Base-by-base conservation (phyloP, 1,140 invertebrate genomes). In the Popillia japonica region DNA sequence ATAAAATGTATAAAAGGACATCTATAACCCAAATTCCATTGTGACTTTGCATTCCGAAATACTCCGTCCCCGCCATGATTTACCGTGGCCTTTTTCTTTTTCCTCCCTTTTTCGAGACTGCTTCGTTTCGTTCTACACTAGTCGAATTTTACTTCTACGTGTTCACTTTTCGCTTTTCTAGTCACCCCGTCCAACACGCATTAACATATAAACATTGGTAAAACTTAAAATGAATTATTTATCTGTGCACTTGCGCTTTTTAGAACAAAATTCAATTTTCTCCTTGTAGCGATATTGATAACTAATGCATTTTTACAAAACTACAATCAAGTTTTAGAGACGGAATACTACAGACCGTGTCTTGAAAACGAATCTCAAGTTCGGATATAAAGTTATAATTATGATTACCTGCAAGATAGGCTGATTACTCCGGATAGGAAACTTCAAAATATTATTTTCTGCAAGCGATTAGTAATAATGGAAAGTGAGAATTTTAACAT, bases 1-100 rank as follows among this genome's bases (percentile, higher is more conserved):
- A 68, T 68, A 68, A 68, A 68, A 68, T 68, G 61, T 68, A 68
- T 68, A 68, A 68, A 68, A 68, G 61, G 61, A 68, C 61, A 68
- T 68, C 61, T 68, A 68, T 68, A 68, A 68, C 61, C 61, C 61
- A 68, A 68, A 68, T 68, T 68, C 61, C 61, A 68, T 68, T 17
- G 61, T 68, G 61, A 68, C 61, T 68, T 68, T 68, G 61, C 61
- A 68, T 68, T 68, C 61, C 61, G 61, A 68, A 68, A 68, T 68
- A 68, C 61, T 68, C 27, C 61, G 20, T 34, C 27, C 61, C 20
- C 61, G 61, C 22, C 61, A 68, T 68, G 61, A 68, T 68, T 68
- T 68, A 68, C 61, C 27, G 61, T 68, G 61, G 61, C 61, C 61
- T 22, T 68, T 68, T 68, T 68, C 27, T 22, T 68, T 68, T 22